Percentiles rank a stretch among this genome's conserved stretches.
Conservation (phyloP, 2,797 vertebrate species). For the Lagorchestes hirsutus region DNA sequence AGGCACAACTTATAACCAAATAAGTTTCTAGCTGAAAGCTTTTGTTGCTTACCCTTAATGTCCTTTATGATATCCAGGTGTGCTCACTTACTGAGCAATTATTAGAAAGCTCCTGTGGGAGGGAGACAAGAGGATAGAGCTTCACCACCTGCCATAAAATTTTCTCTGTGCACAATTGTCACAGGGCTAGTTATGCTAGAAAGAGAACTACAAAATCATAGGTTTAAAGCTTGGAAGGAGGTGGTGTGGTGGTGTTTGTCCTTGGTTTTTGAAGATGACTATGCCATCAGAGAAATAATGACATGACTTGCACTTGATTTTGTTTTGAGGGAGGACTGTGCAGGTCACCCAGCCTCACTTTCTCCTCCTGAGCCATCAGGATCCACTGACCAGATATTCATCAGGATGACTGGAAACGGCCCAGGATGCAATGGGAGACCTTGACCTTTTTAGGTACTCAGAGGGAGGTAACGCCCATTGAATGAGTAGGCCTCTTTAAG, state of each 20-base stretch:
- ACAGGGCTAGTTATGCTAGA: neutral
- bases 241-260: neutral
- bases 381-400: too few species aligned
- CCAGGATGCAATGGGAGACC: too few species aligned
- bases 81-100: neutral
- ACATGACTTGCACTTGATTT: too few species aligned
- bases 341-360: too few species aligned
- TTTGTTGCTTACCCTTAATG: neutral
- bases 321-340: too few species aligned
- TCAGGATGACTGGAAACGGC: too few species aligned
- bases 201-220: neutral
- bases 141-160: neutral
- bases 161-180: neutral
- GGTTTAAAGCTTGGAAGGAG: neutral
- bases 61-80: neutral
- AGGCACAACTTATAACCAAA: neutral
- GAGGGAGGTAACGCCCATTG: too few species aligned
- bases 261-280: too few species aligned
- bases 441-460: too few species aligned
- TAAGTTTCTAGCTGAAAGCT: neutral
- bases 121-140: neutral
- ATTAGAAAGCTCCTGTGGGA: neutral
- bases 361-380: too few species aligned
- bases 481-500: too few species aligned
- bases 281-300: too few species aligned